Base-by-base conservation (phyloP, 1,140 invertebrate genomes). In the Probaryconus sp. region DNA sequence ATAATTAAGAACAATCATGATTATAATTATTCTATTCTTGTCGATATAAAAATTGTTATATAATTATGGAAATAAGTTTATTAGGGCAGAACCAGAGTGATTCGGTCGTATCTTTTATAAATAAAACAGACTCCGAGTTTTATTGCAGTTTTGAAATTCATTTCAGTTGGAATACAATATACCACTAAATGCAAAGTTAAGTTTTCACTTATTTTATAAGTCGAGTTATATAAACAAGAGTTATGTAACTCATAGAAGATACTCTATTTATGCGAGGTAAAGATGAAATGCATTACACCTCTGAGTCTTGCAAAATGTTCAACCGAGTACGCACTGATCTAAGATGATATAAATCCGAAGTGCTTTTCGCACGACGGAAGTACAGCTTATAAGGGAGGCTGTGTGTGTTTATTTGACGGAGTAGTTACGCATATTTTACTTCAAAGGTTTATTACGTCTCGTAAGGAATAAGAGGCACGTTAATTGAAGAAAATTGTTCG, bases 181-280 rank as follows among this genome's bases (percentile, higher is more conserved):
- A 21, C 18, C 18, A 14, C n/a, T 51, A 51, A 37, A 37, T 3
- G n/a, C 37, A 28, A n/a, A 24, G 14, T 50, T 50, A 30, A 33
- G 16, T 64, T 51, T 40, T 51, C 28, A 51, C 28, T 50, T 55
- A 14, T 45, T 65, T 65, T 45, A 53, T 16, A 48, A 55, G 24
- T 11, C 5, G 0, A 28, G 35, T 63, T 63, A 31, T 7, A 42
- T 33, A 45, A 45, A 51, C 13, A 50, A 50, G 26, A 42, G 24
- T 63, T 63, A 33, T 51, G 45, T 30, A 65, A 65, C 16, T 45
- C 14, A n/a, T n/a, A 37, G 31, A 65, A 55, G 50, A 55, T 55
- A 30, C 16, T 60, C 43, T 30, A 38, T 58, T 58, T 45, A 37
- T 58, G 38, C 10, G 11, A 14, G 28, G 20, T 13, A 24, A 35